These are phyloP conservation scores for Diachasmimorpha longicaudata DNA, from an alignment of 1,140 invertebrate species.

Conservation along the genomic window DNA sequence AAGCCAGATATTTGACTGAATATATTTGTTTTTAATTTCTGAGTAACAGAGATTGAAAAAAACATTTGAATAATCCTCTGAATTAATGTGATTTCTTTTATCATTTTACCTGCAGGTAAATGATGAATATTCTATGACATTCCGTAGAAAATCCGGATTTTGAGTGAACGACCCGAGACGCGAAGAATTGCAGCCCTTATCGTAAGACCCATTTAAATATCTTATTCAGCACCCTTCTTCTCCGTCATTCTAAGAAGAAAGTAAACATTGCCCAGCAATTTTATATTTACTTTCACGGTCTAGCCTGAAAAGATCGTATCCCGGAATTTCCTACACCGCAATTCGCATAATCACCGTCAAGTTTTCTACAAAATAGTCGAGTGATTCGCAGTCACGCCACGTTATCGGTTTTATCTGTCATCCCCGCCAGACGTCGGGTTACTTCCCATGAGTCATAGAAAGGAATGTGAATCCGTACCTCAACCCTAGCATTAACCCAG, in stretches of 20 bases:
- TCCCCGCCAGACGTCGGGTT: background rate
- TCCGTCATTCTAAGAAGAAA: background rate
- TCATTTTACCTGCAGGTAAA: too few relatives aligned
- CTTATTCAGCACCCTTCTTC: background rate
- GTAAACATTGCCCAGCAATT: background rate
- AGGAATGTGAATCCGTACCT: constrained; percentile 19
- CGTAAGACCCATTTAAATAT: too few relatives aligned
- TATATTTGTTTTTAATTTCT: too few relatives aligned
- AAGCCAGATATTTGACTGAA: too few relatives aligned
- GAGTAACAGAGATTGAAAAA: too few relatives aligned
- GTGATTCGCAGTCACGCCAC: constrained; percentile 24
- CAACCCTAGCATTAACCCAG: background rate
- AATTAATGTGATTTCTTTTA: too few relatives aligned
- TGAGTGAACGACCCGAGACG: too few relatives aligned
- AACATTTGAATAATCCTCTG: too few relatives aligned
- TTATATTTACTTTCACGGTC: background rate
- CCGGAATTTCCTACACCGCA: background rate
- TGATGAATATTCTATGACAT: too few relatives aligned
- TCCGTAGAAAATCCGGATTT: too few relatives aligned
- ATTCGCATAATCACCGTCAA: background rate
- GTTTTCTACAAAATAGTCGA: constrained; percentile 15
- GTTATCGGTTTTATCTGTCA: constrained; percentile 21
- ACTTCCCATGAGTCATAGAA: constrained; percentile 18
- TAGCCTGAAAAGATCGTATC: background rate
- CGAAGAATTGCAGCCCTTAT: too few relatives aligned